Evolutionary conservation across 2,888 invertebrate species (phyloP).

Genomic region (Pyrochroa serraticornis): DNA sequence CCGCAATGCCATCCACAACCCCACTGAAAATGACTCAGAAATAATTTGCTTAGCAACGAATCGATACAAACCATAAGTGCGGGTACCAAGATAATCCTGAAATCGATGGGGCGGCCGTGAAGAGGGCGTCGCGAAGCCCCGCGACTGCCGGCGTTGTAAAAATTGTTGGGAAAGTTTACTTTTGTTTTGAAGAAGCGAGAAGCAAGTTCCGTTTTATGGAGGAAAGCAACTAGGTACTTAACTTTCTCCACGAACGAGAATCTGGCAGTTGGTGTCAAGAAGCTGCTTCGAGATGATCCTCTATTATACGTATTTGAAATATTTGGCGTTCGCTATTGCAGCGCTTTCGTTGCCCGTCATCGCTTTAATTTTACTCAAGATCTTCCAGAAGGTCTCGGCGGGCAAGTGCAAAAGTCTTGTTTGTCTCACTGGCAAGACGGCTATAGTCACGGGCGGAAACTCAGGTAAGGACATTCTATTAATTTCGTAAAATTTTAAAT

Average conservation of each 20-base stretch:
- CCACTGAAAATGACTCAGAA: conserved; percentile 39
- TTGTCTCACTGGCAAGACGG: conserved; percentile 49
- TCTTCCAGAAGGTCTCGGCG: conserved; percentile 44
- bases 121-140: neutral
- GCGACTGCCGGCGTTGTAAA: neutral
- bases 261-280: conserved; percentile 18
- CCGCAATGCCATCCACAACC: conserved; percentile 22
- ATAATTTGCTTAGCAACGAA: conserved; percentile 48
- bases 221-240: conserved; percentile 9
- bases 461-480: conserved; percentile 42
- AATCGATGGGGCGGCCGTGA: conserved; percentile 9
- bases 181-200: neutral
- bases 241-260: conserved; percentile 8
- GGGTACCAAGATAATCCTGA: conserved; percentile 21
- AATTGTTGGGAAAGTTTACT: neutral
- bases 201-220: conserved; percentile 44
- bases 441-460: conserved; percentile 48
- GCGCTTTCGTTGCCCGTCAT: conserved; percentile 42
- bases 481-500: neutral
- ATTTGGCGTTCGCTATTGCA: conserved; percentile 41
- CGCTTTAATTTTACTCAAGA: conserved; percentile 42
- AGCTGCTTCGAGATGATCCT: conserved; percentile 37
- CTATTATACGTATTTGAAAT: conserved; percentile 45
- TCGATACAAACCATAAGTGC: conserved; percentile 47
- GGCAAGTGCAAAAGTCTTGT: conserved; percentile 48